Base-by-base conservation (phyloP, 2,888 invertebrate species). In the Ptilodon capucinus region DNA sequence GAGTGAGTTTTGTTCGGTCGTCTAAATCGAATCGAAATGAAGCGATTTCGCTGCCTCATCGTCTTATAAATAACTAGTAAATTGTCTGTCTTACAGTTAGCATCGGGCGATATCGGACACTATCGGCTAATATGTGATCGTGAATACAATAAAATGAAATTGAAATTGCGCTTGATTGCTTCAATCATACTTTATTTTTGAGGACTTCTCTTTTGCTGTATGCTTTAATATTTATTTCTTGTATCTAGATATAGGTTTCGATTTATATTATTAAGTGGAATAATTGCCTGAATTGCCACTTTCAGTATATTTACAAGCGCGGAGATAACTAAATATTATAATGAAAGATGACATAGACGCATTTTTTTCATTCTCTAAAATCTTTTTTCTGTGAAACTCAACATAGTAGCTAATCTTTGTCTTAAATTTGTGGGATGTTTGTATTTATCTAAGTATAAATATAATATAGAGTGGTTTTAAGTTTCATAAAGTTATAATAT, bases 31-130 rank as follows among this genome's bases (percentile, higher is more conserved):
- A 76, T 71, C 72, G 67, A 74, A 79, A 79, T 81, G 78, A 78
- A 81, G 75, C 70, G 74, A 75, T 76, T 63, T 67, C 68, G 81
- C 84, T 71, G 79, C 62, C 67, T 81, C 83, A 80, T 76, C 81
- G 73, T 76, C 69, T 83, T 79, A 64, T 77, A 80, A 81, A 79
- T 80, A 81, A 77, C 72, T 71, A 63, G 59, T 53, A 68, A 75
- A 79, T 78, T 70, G 78, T 71, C 74, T 71, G 68, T 71, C 78
- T 74, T 68, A n/a, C 64, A 63, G 67, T 55, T 60, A 74, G 74
- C 76, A 74, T 72, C 51, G 71, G 66, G 66, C 70, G 64, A 74
- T 76, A 76, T 75, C 66, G 58, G 55, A 64, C 70, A 68, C 77
- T 75, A 69, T 75, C 69, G 60, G 62, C 61, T 62, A 69, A 71